These are phyloP conservation scores for Nemopilema nomurai DNA, from an alignment of 30 jellyfish, hydroid and myxozoan genomes.

Conservation along the genomic window DNA sequence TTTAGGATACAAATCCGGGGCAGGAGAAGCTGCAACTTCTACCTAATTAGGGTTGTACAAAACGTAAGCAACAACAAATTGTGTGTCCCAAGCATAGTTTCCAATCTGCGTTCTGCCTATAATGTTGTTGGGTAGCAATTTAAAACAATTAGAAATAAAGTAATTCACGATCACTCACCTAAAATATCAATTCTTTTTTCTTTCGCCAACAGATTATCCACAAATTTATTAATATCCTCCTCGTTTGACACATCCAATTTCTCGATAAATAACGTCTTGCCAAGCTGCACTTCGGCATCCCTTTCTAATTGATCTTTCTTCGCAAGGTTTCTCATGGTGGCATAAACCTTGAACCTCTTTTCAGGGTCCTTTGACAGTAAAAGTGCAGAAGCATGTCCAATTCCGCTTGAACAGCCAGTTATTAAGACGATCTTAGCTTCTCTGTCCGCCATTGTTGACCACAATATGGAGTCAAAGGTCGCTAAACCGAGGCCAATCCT, in stretches of 20 bases:
- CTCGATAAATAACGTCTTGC: constrained; percentile 10
- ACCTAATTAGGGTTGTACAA: too few relatives aligned
- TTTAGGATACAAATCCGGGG: too few relatives aligned
- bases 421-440: constrained; percentile 18
- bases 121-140: too few relatives aligned
- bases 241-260: constrained; percentile 10
- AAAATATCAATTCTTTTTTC: constrained; percentile 16
- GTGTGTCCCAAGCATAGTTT: too few relatives aligned
- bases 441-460: constrained; percentile 1
- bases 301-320: constrained; percentile 3
- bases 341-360: background rate
- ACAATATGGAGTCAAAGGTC: background rate
- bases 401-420: constrained; percentile 52
- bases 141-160: too few relatives aligned
- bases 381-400: constrained; percentile 38
- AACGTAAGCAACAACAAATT: too few relatives aligned
- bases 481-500: background rate
- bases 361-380: constrained; percentile 40
- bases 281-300: background rate
- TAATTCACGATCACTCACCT: too few relatives aligned
- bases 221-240: background rate
- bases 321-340: constrained; percentile 28
- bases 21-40: too few relatives aligned
- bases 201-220: background rate
- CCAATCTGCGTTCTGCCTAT: too few relatives aligned